phyloP scores from a whole-genome alignment of 2,113 vertebrate species.

The Polypterus senegalus region DNA sequence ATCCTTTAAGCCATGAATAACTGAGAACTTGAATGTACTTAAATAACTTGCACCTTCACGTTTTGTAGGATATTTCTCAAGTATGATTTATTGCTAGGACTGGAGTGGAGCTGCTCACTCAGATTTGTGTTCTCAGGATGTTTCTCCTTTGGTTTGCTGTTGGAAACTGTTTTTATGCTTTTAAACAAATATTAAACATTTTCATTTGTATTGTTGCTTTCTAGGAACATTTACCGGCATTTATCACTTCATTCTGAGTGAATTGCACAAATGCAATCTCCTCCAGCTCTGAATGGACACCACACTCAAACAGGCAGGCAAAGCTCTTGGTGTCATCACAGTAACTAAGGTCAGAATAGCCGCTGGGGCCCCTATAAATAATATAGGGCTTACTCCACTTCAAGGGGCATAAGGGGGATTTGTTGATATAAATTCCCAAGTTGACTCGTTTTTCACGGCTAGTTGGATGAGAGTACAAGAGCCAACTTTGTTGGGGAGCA shows the following conservation, averaged over 20 bases:
- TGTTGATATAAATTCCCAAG: constrained; percentile 74
- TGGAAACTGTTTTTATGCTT: too few species aligned
- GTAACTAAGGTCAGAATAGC: constrained; percentile 74
- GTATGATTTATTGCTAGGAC: too few species aligned
- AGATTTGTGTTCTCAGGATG: too few species aligned
- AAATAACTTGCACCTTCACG: too few species aligned
- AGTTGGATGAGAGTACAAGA: constrained; percentile 79
- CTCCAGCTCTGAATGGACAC: constrained; percentile 29
- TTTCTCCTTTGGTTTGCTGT: too few species aligned
- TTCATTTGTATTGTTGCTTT: too few species aligned
- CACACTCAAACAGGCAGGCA: constrained; percentile 75
- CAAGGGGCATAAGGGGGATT: constrained; percentile 37
- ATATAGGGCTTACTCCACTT: constrained; percentile 62
- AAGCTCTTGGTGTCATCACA: constrained; percentile 59
- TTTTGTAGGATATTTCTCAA: too few species aligned
- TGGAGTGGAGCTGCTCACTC: too few species aligned
- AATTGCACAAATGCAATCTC: constrained; percentile 46
- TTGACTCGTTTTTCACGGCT: constrained; percentile 40
- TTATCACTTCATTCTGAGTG: constrained; percentile 30
- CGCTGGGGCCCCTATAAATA: constrained; percentile 61
- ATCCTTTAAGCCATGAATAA: too few species aligned
- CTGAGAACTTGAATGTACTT: too few species aligned
- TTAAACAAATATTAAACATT: too few species aligned
- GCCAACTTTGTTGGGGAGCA: constrained; percentile 37
- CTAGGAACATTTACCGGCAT: background rate